Evolutionary conservation across 2,797 vertebrate species (phyloP).

Genomic region (Megalops cyprinoides): DNA sequence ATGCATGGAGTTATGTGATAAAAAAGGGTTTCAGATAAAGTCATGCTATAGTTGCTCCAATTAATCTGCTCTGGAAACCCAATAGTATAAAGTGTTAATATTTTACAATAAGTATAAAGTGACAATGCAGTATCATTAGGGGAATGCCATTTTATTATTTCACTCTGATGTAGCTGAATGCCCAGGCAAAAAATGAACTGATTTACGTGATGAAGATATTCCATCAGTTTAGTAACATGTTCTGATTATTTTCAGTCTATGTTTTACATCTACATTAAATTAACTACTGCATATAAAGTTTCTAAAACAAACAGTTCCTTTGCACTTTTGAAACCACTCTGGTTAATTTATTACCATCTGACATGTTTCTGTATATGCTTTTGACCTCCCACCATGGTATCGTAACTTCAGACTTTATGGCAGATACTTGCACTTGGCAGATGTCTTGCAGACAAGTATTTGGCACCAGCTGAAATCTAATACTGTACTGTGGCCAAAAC

Average conservation of each 20-base stretch:
- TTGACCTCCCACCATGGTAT: not conserved
- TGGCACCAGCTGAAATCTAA: not conserved
- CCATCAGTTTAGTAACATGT: not conserved
- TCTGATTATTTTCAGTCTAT: not conserved
- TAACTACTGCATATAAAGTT: not conserved
- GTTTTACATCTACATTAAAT: not conserved
- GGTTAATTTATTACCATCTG: not conserved
- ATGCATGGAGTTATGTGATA: too few species aligned
- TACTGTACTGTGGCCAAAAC: not conserved
- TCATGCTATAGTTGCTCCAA: too few species aligned
- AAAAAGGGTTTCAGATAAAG: not conserved
- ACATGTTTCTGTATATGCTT: not conserved
- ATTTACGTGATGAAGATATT: not conserved
- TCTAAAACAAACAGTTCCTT: not conserved
- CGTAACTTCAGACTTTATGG: not conserved
- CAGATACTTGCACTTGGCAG: not conserved
- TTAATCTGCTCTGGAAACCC: not conserved
- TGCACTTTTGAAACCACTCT: not conserved
- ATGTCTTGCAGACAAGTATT: not conserved
- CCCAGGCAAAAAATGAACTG: not conserved
- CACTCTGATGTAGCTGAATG: not conserved
- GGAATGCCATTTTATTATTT: not conserved
- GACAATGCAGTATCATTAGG: not conserved
- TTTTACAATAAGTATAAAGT: too few species aligned
- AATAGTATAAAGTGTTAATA: not conserved